Conservation (phyloP, 2,888 invertebrate species). For the Cosmorhoe ocellata region DNA sequence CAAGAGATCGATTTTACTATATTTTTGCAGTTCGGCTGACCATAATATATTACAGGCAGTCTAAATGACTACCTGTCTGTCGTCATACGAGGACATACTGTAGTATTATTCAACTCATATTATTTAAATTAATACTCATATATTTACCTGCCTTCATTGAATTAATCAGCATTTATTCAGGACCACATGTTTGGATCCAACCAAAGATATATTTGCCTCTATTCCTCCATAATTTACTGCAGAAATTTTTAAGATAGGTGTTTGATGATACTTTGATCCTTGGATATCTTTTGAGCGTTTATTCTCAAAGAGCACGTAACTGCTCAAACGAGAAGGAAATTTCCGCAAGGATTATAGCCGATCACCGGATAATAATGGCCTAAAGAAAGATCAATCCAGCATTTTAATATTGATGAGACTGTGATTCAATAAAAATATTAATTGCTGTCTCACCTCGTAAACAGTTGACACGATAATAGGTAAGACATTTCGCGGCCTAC, state of each 20-base stretch:
- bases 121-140: no score
- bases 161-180: no score
- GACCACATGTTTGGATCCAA: no score
- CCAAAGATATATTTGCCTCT: neutral
- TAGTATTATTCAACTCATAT: no score
- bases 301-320: conserved; percentile 25
- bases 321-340: conserved; percentile 39
- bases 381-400: conserved; percentile 58
- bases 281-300: conserved; percentile 16
- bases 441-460: conserved; percentile 70
- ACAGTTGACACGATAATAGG: conserved; percentile 41
- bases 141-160: no score
- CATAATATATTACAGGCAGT: no score
- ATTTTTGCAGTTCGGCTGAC: no score
- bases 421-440: conserved; percentile 74
- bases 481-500: no score
- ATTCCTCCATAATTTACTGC: neutral
- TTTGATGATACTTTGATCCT: neutral
- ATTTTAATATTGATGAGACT: conserved; percentile 72
- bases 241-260: conserved; percentile 3
- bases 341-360: conserved; percentile 48
- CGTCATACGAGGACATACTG: no score
- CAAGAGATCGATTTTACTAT: no score
- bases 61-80: no score
- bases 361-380: conserved; percentile 52